Evolutionary conservation across 2,113 vertebrate species (phyloP), one percentile per base, ranked within the genome.

Genomic region (Lophius piscatorius): DNA sequence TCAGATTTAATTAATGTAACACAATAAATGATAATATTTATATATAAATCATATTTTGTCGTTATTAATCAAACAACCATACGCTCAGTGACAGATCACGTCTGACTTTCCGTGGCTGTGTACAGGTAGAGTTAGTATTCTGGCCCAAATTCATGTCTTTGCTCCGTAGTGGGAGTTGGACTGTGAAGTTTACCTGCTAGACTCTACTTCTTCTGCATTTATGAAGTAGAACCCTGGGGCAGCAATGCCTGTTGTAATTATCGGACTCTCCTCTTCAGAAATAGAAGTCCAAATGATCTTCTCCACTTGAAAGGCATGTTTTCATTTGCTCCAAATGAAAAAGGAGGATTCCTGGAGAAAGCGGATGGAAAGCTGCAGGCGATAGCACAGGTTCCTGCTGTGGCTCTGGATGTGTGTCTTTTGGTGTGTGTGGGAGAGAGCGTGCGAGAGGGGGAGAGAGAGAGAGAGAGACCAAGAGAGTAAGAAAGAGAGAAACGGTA

Each of bases 251-350:
- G 28, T 28, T 74, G 40, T 79, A 74, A 77, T 81, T 70, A 79
- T 79, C 61, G 59, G 45, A 76, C 76, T 63, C 57, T 65, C 52
- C 50, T 70, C 55, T 33, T 46, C 75, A 76, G 70, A 81, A 74
- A 76, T 69, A 71, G 65, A 33, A 48, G 23, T 76, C 42, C 51
- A 76, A 74, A 78, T 68, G 36, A 80, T 55, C 45, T 58, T 49
- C 63, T 75, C 31, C 39, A 83, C 84, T 79, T 83, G 67, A 81
- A 80, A 83, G 84, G 46, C 63, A 70, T 52, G 71, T 75, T 86
- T 83, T 64, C 60, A 73, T 81, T 86, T 77, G 59, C 69, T 63
- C 63, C 63, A 79, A 78, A 79, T 74, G 71, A 80, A 73, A 81
- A 81, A 67, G 33, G 42, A 70, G 45, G 65, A 71, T 70, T 76